A percentile compares a stretch with the other conserved stretches of the same genome.
phyloP scores from a whole-genome alignment of 2,888 invertebrate genomes.

The Aromia moschata region DNA sequence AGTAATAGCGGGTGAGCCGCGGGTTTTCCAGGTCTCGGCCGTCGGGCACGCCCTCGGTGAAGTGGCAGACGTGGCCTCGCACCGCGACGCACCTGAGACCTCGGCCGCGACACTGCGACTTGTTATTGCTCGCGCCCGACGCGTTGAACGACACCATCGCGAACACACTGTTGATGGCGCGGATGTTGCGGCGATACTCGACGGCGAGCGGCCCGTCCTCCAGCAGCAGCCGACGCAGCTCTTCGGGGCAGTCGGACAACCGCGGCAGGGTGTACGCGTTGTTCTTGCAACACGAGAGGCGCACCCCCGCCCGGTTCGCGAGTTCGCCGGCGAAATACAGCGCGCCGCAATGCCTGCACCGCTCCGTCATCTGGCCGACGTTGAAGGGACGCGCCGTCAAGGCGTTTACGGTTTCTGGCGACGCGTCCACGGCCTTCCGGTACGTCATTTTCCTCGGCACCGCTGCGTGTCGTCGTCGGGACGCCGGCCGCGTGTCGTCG shows the following conservation, averaged over 20 bases:
- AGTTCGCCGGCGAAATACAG: neutral
- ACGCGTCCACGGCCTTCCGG: too few species aligned
- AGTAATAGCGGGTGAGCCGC: conserved; percentile 31
- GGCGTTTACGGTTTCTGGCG: too few species aligned
- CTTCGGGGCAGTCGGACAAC: neutral
- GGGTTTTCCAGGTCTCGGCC: conserved; percentile 5
- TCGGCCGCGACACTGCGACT: conserved; percentile 14
- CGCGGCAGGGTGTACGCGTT: neutral
- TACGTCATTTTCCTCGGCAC: too few species aligned
- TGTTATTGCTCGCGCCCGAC: conserved; percentile 11
- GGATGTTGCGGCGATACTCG: neutral
- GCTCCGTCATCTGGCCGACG: too few species aligned
- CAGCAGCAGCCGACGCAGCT: neutral
- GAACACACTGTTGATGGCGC: conserved; percentile 28
- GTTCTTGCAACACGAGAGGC: neutral
- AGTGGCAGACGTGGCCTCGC: conserved; percentile 35
- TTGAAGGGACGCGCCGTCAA: too few species aligned
- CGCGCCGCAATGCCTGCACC: neutral
- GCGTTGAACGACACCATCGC: conserved; percentile 36
- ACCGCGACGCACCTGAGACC: conserved; percentile 27
- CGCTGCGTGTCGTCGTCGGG: too few species aligned
- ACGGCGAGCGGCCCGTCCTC: neutral
- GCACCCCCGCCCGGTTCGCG: neutral
- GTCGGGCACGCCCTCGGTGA: conserved; percentile 11
- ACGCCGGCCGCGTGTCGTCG: too few species aligned